A percentile compares a stretch with the other conserved stretches of the same genome.
Evolutionary conservation across 2,113 vertebrate species (phyloP).

Genomic region (Fukomys damarensis): DNA sequence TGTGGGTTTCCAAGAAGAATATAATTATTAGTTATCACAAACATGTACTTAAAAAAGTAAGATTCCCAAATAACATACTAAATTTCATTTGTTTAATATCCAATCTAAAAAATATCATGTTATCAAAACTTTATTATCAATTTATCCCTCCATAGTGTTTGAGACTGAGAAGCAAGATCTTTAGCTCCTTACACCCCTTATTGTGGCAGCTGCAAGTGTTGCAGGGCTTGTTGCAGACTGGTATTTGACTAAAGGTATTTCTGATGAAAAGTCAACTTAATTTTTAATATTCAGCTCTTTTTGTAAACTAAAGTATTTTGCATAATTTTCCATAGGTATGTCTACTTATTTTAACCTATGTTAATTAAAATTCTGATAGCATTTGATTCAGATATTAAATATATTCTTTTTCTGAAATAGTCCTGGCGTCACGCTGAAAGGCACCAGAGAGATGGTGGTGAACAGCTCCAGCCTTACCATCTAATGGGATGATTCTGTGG

Average conservation of each 20-base stretch:
- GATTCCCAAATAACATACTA: background rate
- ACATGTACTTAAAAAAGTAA: background rate
- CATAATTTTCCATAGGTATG: background rate
- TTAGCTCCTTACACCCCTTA: background rate
- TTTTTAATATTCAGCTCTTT: conserved; percentile 35
- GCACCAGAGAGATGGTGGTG: rapidly evolving
- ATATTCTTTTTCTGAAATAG: background rate
- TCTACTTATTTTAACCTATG: background rate
- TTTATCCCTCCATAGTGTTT: background rate
- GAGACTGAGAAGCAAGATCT: background rate
- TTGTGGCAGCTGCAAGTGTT: background rate
- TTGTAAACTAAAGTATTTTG: conserved; percentile 16
- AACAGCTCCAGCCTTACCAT: background rate
- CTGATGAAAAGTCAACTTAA: background rate
- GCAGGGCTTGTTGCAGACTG: background rate
- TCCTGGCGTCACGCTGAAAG: background rate
- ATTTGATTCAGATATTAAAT: background rate
- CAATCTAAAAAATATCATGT: background rate
- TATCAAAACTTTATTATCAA: background rate
- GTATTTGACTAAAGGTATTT: background rate
- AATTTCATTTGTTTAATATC: background rate
- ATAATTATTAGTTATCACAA: background rate
- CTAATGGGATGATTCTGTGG: background rate
- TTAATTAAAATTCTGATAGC: background rate
- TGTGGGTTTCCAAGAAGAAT: no score